Evolutionary conservation across 2,888 invertebrate genomes (phyloP).

Genomic region (Sinopyrophorus schimmeli): DNA sequence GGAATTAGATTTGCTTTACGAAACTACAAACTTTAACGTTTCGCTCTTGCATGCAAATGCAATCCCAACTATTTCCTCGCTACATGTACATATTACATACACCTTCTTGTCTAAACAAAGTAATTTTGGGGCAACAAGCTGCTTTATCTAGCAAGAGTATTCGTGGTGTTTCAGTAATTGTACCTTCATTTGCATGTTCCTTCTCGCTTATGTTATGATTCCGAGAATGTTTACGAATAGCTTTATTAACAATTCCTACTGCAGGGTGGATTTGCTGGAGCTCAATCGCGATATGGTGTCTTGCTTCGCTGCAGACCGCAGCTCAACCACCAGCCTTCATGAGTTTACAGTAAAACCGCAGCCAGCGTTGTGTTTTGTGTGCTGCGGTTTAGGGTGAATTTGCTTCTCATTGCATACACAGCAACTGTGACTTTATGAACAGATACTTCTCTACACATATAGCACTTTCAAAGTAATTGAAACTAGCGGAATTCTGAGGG

Average conservation of each 20-base stretch:
- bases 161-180: conserved; percentile 30
- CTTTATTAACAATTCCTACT: conserved; percentile 32
- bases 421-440: conserved; percentile 27
- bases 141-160: conserved; percentile 37
- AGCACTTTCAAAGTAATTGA: background rate
- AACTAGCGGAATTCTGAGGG: no score
- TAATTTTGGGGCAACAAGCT: conserved; percentile 50
- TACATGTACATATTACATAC: conserved; percentile 51
- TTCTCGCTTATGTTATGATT: conserved; percentile 28
- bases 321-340: conserved; percentile 51
- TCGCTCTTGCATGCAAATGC: conserved; percentile 44
- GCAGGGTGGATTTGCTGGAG: conserved; percentile 23
- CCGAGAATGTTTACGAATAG: conserved; percentile 30
- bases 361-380: conserved; percentile 42
- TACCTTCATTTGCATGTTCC: conserved; percentile 30
- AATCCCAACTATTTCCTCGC: conserved; percentile 43
- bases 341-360: conserved; percentile 53
- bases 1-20: conserved; percentile 16
- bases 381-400: conserved; percentile 46
- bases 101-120: conserved; percentile 53
- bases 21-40: conserved; percentile 20
- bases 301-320: conserved; percentile 44
- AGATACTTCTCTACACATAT: conserved; percentile 15
- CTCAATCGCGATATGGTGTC: conserved; percentile 34
- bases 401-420: conserved; percentile 37